These are phyloP conservation scores for Diachrysia chrysitis DNA, from an alignment of 2,888 invertebrate genomes.

Conservation along the genomic window DNA sequence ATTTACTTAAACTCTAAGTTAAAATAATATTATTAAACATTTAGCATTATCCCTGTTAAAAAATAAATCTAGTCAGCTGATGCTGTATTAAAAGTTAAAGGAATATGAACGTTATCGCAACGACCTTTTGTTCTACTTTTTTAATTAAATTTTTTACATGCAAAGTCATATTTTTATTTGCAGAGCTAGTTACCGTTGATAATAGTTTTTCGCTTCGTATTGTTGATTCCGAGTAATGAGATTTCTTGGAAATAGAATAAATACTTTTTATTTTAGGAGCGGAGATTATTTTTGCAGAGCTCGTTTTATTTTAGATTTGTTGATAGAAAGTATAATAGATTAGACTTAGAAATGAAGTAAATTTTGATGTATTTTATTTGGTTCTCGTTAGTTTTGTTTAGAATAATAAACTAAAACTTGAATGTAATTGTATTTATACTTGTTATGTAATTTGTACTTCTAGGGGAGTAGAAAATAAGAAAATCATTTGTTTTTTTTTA, in stretches of 20 bases:
- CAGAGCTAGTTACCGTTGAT: background rate
- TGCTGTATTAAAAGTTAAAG: background rate
- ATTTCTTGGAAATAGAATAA: background rate
- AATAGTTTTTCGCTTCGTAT: slow-evolving; percentile 3
- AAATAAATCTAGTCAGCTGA: background rate
- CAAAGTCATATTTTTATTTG: slow-evolving; percentile 10
- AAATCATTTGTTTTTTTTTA: too few relatives aligned
- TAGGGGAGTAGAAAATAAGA: too few relatives aligned
- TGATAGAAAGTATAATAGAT: background rate
- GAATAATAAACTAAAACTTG: too few relatives aligned
- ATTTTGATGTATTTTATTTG: too few relatives aligned
- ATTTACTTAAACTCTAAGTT: background rate
- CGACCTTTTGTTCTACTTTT: background rate
- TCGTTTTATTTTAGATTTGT: background rate
- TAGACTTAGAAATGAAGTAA: too few relatives aligned
- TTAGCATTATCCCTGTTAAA: background rate
- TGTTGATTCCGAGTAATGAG: slow-evolving; percentile 6
- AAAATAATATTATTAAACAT: slow-evolving; percentile 3
- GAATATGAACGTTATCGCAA: background rate
- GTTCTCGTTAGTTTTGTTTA: too few relatives aligned
- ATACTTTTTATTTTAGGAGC: slow-evolving; percentile 11
- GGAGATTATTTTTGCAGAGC: background rate
- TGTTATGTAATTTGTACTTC: too few relatives aligned
- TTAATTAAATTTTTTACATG: slow-evolving; percentile 9
- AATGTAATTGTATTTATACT: too few relatives aligned